These are phyloP conservation scores for Zaprionus inermis DNA, from an alignment of 1,140 invertebrate genomes.

Conservation along the genomic window DNA sequence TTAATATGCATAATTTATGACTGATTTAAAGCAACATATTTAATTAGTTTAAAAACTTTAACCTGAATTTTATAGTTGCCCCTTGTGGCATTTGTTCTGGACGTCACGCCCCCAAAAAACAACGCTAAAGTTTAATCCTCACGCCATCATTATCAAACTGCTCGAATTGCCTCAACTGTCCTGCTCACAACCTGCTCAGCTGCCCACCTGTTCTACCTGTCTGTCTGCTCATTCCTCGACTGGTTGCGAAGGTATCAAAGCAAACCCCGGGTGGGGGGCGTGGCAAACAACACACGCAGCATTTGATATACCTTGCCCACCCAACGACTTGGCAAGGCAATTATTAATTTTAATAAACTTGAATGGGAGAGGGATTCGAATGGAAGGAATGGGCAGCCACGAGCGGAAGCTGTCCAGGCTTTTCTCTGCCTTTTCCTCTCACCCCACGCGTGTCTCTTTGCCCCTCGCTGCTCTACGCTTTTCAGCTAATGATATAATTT, in stretches of 20 bases:
- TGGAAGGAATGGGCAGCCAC: neutral
- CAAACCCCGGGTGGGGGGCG: neutral
- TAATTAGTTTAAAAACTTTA: conserved; percentile 17
- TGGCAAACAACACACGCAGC: conserved; percentile 16
- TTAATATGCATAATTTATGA: conserved; percentile 27
- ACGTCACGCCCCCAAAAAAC: neutral
- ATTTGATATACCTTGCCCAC: conserved; percentile 20
- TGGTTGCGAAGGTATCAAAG: conserved; percentile 15
- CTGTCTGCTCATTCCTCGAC: conserved; percentile 2
- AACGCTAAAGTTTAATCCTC: conserved; percentile 6
- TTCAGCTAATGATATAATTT: conserved; percentile 79
- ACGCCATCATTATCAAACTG: conserved; percentile 26
- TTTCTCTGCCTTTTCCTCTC: neutral
- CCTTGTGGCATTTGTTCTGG: neutral
- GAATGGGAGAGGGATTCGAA: conserved; percentile 7
- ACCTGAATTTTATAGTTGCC: neutral
- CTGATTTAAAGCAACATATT: neutral
- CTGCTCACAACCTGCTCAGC: neutral
- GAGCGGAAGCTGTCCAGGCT: conserved; percentile 20
- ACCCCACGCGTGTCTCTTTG: conserved; percentile 9
- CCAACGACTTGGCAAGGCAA: conserved; percentile 58
- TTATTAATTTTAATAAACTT: conserved; percentile 82
- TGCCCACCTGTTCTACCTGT: conserved; percentile 6
- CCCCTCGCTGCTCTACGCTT: neutral
- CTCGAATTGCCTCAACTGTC: neutral